Conservation (phyloP, 2,888 invertebrate genomes). For the Lasioglossum calceatum region DNA sequence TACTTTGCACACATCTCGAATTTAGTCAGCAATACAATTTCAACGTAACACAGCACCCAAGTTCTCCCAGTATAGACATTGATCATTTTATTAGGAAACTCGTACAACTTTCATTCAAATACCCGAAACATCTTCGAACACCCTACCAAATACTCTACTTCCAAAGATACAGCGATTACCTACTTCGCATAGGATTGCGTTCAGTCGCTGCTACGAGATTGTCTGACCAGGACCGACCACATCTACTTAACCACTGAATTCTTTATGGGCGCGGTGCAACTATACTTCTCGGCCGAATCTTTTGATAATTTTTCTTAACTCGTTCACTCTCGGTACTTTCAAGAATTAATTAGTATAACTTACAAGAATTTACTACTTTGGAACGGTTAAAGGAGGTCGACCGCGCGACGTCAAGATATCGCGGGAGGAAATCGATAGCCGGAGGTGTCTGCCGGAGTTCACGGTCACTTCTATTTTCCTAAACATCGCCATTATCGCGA, state of each 20-base stretch:
- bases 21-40: no score
- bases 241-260: not conserved
- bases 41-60: not conserved
- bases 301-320: not conserved
- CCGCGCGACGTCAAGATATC: conserved; percentile 13
- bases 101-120: not conserved
- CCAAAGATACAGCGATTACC: not conserved
- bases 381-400: conserved; percentile 21
- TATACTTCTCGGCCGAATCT: not conserved
- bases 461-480: conserved; percentile 16
- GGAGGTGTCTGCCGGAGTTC: conserved; percentile 22
- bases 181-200: not conserved
- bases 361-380: not conserved
- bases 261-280: not conserved
- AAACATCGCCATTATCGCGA: not conserved
- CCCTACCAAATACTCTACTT: not conserved
- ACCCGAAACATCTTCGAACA: not conserved
- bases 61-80: not conserved
- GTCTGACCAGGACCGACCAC: not conserved
- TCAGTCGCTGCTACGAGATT: not conserved
- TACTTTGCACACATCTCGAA: no score
- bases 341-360: not conserved
- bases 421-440: conserved; percentile 31
- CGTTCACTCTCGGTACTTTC: not conserved
- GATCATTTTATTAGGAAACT: not conserved